Evolutionary conservation across 2,888 invertebrate genomes (phyloP), one percentile per base, ranked within the genome.

Genomic region (Piscicola geometra): DNA sequence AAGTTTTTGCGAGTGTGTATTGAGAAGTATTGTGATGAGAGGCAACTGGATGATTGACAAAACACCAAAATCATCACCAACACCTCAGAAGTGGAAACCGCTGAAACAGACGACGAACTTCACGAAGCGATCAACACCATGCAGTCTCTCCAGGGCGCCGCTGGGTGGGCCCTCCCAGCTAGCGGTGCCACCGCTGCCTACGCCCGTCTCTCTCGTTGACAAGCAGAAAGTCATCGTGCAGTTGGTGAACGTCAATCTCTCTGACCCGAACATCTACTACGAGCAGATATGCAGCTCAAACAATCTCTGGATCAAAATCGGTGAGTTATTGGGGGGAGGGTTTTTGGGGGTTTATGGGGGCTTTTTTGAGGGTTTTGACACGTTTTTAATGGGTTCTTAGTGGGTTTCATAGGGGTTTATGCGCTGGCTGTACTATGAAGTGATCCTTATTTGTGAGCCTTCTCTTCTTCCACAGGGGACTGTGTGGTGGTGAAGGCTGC

Each of bases 401-500:
- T 50, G 52, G 52, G 52, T 18, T 50, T 50, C 52, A 15, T 18
- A 50, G n/a, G 15, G 52, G 52, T 50, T 15, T 15, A 18, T 15
- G n/a, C 15, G 52, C 15, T 50, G 52, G 15, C n/a, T 50, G 52
- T 50, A 15, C 52, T 18, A 50, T 50, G 15, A 50, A 50, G n/a
- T 50, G n/a, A 18, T 18, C n/a, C 15, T 50, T 50, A 50, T 18
- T 50, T 18, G 52, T 15, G 15, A 18, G 52, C 52, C 52, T 50
- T 18, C 52, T 18, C n/a, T 50, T 50, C n/a, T 3, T 28, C 21
- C 33, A 30, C 79, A 82, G 87, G 98, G 0, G 97, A 99, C 86
- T 94, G 91, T 85, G 96, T 98, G 66, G 95, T 96, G 83, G 93
- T 97, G 21, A 93, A 93, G 77, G 82, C 83, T 21, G 93, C 92